Evolutionary conservation across 2,888 invertebrate genomes (phyloP).

Genomic region (Dioctria linearis): DNA sequence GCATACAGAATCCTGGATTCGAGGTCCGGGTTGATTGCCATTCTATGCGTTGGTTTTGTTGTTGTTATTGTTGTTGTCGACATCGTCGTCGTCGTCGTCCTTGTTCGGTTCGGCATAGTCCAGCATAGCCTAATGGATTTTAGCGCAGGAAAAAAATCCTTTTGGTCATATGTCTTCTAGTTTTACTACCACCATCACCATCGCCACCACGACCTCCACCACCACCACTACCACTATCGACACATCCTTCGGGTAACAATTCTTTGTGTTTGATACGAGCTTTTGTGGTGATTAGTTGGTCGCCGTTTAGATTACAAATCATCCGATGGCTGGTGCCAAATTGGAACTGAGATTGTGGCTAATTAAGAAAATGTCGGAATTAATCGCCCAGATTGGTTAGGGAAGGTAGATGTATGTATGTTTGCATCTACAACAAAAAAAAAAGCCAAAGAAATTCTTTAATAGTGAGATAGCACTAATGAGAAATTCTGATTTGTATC

Average conservation of each 20-base stretch:
- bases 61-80: no score
- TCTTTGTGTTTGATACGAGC: constrained; percentile 48
- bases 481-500: constrained; percentile 52
- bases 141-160: constrained; percentile 47
- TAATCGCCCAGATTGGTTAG: constrained; percentile 48
- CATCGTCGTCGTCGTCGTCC: not conserved
- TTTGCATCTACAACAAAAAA: not conserved
- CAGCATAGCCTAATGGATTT: constrained; percentile 53
- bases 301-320: constrained; percentile 55
- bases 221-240: no score
- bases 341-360: constrained; percentile 54
- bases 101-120: constrained; percentile 13
- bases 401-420: constrained; percentile 16
- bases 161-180: constrained; percentile 53
- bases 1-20: not conserved
- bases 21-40: not conserved
- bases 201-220: no score
- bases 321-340: constrained; percentile 54
- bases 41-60: not conserved
- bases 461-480: constrained; percentile 43
- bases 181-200: constrained; percentile 2
- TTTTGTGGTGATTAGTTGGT: constrained; percentile 55
- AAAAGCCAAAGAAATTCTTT: constrained; percentile 13
- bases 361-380: constrained; percentile 55
- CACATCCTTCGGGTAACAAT: constrained; percentile 28